Evolutionary conservation across 2,113 vertebrate species (phyloP), one percentile per base, ranked within the genome.

Genomic region (Podocnemis expansa): DNA sequence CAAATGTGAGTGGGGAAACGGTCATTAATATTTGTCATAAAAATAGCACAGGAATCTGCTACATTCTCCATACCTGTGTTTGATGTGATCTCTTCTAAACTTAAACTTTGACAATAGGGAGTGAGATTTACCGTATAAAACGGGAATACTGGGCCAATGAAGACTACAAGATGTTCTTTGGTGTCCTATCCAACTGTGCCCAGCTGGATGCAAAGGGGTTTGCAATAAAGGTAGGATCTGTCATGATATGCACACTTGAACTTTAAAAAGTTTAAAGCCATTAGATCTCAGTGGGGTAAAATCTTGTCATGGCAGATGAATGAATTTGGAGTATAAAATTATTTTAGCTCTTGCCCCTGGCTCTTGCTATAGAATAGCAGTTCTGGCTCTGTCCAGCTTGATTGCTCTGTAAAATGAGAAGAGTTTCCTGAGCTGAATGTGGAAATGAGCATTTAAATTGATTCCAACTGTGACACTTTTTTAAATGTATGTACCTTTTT

Each of bases 101-200:
- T 54, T 94, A 8, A 93, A 47, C 24, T 93, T 96, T 94, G 24
- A 16, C 90, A 78, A 89, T 95, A 98, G 98, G 97, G 80, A 93
- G 91, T 73, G 97, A 98, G n/a, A 96, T 95, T 81, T 98, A 98
- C 84, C 95, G 38, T 82, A 93, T 98, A 93, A 98, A 97, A 90
- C 87, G 95, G 82, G 96, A 98, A 82, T 96, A 97, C 10, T 91
- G 97, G 89, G 87, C 79, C 84, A 96, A 90, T 81, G 97, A 98
- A 79, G 97, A 98, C 43, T 97, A 96, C 95, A 98, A 94, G 90
- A 96, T 98, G 93, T 67, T 97, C 95, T 98, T 97, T 97, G 98
- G 97, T 31, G 49, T 95, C 49, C 88, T 81, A 81, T 51, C 93
- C 73, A 94, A 94, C 89, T 80, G 91, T 81, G 58, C 93, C 6